Evolutionary conservation across 1,140 invertebrate genomes (phyloP), one percentile per base, ranked within the genome.

Genomic region (Drosophila yakuba): DNA sequence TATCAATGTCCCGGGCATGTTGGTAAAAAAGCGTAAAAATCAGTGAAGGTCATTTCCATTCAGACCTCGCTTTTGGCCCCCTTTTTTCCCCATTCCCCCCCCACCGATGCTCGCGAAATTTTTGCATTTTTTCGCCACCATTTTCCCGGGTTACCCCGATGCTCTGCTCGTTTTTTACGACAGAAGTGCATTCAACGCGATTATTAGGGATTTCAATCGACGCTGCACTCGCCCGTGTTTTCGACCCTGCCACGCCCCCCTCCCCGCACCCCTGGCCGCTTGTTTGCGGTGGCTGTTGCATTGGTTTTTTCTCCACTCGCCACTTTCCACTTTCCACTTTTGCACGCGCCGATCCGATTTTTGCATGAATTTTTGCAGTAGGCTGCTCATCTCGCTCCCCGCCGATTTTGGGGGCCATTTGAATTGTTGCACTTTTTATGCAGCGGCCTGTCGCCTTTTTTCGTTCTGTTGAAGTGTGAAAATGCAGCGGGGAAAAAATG

Each of bases 351-450:
- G 69, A 78, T 76, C 66, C 78, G 69, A 78, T 76, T 86, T 86
- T 79, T 79, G 83, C 74, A 86, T 86, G 82, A 88, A 86, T 86
- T 86, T 86, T 76, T 79, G 75, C 82, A 86, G 69, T 86, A 86
- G 82, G 82, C 78, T 61, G 50, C 60, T 35, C 55, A 50, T 58
- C 36, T 48, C 74, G 6, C 20, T 25, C 15, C 2, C 20, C 51
- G 8, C 14, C 23, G 23, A 54, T 48, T 75, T 78, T 48, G 15
- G 54, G 54, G 78, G 64, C 74, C 82, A 86, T 88, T 88, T 86
- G 82, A 86, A 86, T 86, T 86, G 82, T 86, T 86, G 82, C 82
- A 86, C 82, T 86, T 86, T 86, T 86, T 86, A 86, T 86, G 82
- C 82, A 86, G 47, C 74, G 66, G 67, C 66, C 61, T 73, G 81